phyloP scores from a whole-genome alignment of 2,113 vertebrate species.

The Zosterops hypoxanthus region DNA sequence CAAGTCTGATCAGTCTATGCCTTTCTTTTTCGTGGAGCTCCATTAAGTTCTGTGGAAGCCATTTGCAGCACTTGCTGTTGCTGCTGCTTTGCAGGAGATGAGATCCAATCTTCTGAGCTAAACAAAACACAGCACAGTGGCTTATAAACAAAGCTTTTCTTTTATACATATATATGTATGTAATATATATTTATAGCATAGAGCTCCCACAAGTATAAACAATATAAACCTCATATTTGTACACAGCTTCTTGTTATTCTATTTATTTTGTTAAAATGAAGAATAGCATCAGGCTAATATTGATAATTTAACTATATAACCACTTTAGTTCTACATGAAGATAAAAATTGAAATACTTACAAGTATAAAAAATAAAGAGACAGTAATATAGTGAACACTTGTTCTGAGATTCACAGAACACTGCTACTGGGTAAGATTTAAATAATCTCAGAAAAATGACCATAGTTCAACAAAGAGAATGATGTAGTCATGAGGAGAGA shows the following conservation, averaged over 20 bases:
- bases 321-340: not conserved
- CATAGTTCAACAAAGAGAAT: not conserved
- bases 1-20: slow-evolving; percentile 3
- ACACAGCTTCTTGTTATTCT: not conserved
- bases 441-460: not conserved
- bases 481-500: not conserved
- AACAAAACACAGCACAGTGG: not conserved
- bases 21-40: slow-evolving; percentile 56
- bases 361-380: not conserved
- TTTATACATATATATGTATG: not conserved
- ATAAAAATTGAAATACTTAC: not conserved
- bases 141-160: not conserved
- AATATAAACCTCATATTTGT: not conserved
- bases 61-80: not conserved
- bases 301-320: not conserved
- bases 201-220: not conserved
- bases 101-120: slow-evolving; percentile 54
- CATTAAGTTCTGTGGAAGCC: slow-evolving; percentile 31
- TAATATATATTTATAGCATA: not conserved
- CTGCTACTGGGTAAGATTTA: not conserved
- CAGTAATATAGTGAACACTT: not conserved
- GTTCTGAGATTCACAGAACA: not conserved
- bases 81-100: slow-evolving; percentile 4
- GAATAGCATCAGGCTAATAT: not conserved
- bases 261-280: not conserved